These are phyloP conservation scores for Plotosus lineatus DNA, from an alignment of 2,113 vertebrate species.

Conservation along the genomic window DNA sequence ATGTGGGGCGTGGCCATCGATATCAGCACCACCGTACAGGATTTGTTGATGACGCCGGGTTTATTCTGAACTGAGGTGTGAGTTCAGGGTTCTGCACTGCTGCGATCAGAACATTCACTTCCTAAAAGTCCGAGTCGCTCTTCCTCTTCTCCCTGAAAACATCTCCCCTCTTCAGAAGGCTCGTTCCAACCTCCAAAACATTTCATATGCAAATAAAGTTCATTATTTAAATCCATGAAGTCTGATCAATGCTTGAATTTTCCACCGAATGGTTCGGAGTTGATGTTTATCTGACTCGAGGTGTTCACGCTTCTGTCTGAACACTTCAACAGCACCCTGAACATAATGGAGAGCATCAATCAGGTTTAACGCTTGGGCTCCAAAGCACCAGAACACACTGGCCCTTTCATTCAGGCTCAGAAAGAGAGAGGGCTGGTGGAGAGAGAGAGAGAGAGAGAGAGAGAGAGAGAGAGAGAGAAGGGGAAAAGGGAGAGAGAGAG, in stretches of 20 bases:
- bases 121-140: conserved; percentile 13
- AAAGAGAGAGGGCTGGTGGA: not conserved
- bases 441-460: not conserved
- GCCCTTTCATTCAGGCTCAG: conserved; percentile 39
- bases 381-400: conserved; percentile 38
- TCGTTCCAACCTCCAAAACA: not conserved
- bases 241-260: not conserved
- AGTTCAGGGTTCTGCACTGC: not conserved
- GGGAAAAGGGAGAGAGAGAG: not conserved
- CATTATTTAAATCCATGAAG: not conserved
- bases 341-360: conserved; percentile 52
- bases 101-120: conserved; percentile 30
- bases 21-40: too few species aligned
- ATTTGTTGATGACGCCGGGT: too few species aligned
- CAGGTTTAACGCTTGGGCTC: conserved; percentile 27
- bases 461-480: accelerated
- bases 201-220: not conserved
- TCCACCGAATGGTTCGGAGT: not conserved
- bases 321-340: conserved; percentile 32
- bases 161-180: not conserved
- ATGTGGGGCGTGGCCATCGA: too few species aligned
- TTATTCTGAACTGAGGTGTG: not conserved
- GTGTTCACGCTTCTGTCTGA: not conserved
- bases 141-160: not conserved
- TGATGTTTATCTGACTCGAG: not conserved